Base-by-base conservation (phyloP, 2,888 invertebrate genomes). In the Stenotaenia linearis region DNA sequence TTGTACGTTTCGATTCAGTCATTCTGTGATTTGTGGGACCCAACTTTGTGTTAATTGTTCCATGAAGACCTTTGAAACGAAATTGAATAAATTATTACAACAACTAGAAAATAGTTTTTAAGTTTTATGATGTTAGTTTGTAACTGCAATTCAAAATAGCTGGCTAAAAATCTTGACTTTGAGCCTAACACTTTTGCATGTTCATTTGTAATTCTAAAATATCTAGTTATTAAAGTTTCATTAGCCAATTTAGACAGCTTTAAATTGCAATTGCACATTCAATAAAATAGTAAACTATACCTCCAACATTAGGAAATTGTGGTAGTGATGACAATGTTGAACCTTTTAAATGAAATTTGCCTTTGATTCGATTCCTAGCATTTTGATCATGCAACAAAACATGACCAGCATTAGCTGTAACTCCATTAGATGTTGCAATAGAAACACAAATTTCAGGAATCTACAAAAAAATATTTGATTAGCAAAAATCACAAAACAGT, bases 301-400 rank as follows among this genome's bases (percentile, higher is more conserved):
- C 80, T 45, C 80, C 45, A 61, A 77, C 76, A 30, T 69, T 75
- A 86, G 1, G 87, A 85, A 89, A 84, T 0, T 88, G 86, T 21
- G 89, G 88, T 6, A 90, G 85, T 74, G 86, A 85, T 0, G 86
- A 83, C 40, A 87, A 84, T 25, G 75, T 18, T 3, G 80, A 74
- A 0, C 88, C 87, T 84, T 91, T 92, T 0, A 89, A 88, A 82
- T 90, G 90, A 12, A 91, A 83, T 79, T 91, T 87, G 77, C 89
- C 89, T 82, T 91, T 91, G 83, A 91, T 86, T n/a, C 91, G 88
- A 81, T 90, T 90, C 80, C 88, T 84, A 61, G 86, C 85, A 82
- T 84, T 83, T 80, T 83, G 81, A 45, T 84, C 83, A 3, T 61
- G 30, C 25, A 78, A 15, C 5, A 50, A 45, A 9, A 69, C 80